phyloP scores from a whole-genome alignment of 2,797 vertebrate species.

The Odontamblyopus rebecca region DNA sequence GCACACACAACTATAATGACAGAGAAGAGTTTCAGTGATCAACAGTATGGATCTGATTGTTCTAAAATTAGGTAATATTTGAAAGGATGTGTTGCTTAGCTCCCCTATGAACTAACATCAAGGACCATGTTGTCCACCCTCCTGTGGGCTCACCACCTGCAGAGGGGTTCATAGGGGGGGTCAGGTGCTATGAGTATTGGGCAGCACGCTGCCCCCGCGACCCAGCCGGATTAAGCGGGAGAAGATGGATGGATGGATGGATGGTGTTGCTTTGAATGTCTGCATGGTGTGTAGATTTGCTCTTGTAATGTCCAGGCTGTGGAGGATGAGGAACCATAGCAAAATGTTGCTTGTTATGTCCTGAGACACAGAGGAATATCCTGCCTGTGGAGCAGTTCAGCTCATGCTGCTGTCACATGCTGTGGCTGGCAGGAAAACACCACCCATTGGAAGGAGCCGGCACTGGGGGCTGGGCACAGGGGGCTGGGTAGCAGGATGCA shows the following conservation, averaged over 20 bases:
- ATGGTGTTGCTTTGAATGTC: slow-evolving; percentile 19
- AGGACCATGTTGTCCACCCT: too few relatives aligned
- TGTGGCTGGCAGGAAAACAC: slow-evolving; percentile 70
- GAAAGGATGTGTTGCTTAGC: slow-evolving; percentile 9
- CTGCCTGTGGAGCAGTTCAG: slow-evolving; percentile 36
- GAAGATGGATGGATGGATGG: too few relatives aligned
- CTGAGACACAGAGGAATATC: slow-evolving; percentile 37
- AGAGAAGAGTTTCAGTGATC: not conserved
- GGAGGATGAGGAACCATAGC: slow-evolving; percentile 51
- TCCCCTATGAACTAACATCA: too few relatives aligned
- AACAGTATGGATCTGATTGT: not conserved
- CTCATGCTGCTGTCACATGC: slow-evolving; percentile 77
- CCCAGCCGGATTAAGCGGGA: too few relatives aligned
- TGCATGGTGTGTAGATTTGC: slow-evolving; percentile 19
- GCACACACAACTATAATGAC: slow-evolving; percentile 5
- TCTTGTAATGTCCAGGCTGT: slow-evolving; percentile 40
- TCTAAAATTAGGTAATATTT: not conserved
- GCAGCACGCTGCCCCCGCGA: too few relatives aligned
- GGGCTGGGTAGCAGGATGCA: slow-evolving; percentile 32
- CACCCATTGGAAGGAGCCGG: slow-evolving; percentile 70
- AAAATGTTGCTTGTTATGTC: slow-evolving; percentile 53
- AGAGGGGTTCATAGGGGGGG: too few relatives aligned
- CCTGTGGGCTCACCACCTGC: too few relatives aligned
- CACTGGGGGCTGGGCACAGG: slow-evolving; percentile 41
- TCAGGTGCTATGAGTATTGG: too few relatives aligned